These are phyloP conservation scores for Salvelinus fontinalis DNA, from an alignment of 2,113 vertebrate genomes.

Conservation along the genomic window DNA sequence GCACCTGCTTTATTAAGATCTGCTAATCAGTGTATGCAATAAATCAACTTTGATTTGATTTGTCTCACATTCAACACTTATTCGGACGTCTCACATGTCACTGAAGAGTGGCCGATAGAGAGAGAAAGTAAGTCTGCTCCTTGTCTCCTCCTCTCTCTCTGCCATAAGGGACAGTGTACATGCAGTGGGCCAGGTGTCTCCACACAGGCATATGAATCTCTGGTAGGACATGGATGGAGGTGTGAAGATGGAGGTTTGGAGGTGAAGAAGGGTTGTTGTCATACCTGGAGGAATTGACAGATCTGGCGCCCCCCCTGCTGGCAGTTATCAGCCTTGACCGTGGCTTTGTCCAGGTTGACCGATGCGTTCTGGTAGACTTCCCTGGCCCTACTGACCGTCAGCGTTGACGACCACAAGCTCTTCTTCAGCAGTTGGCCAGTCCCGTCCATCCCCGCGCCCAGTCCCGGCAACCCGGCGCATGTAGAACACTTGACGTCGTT, in stretches of 20 bases:
- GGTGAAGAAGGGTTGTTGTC: slow-evolving; percentile 51
- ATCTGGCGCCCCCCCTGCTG: slow-evolving; percentile 88
- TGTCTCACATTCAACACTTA: too few species aligned
- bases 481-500: slow-evolving; percentile 79
- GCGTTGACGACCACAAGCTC: slow-evolving; percentile 92
- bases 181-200: neutral
- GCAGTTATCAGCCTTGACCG: slow-evolving; percentile 92
- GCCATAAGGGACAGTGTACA: neutral
- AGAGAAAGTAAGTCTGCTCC: neutral
- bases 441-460: slow-evolving; percentile 35
- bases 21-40: too few species aligned
- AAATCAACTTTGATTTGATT: too few species aligned
- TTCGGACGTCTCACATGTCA: neutral
- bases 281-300: slow-evolving; percentile 96
- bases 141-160: too few species aligned
- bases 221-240: neutral
- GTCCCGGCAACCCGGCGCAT: slow-evolving; percentile 70
- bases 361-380: slow-evolving; percentile 96
- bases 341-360: slow-evolving; percentile 90
- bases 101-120: neutral
- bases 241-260: slow-evolving; percentile 25
- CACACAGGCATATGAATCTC: neutral
- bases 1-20: too few species aligned
- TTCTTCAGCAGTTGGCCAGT: slow-evolving; percentile 85
- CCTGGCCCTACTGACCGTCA: slow-evolving; percentile 93